A percentile compares a stretch with the other conserved stretches of the same genome.
These are phyloP conservation scores for Tetheella fluctuosa DNA, from an alignment of 2,888 invertebrate species.

Conservation along the genomic window DNA sequence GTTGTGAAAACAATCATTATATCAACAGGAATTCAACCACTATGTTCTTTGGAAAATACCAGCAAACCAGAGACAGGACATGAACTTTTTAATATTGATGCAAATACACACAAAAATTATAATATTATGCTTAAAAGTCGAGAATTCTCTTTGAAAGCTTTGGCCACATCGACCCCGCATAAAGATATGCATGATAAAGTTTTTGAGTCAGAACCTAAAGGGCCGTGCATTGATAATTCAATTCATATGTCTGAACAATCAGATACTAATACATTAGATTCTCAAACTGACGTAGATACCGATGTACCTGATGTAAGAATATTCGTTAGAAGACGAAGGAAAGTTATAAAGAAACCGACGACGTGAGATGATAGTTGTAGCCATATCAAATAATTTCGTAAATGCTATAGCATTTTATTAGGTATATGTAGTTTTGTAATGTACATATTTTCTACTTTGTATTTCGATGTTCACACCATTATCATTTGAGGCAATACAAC, in stretches of 20 bases:
- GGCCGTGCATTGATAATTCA: neutral
- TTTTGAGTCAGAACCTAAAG: too few relatives aligned
- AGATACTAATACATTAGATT: constrained; percentile 32
- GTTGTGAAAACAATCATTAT: constrained; percentile 63
- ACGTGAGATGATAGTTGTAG: neutral
- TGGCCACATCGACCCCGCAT: constrained; percentile 72
- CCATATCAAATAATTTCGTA: neutral
- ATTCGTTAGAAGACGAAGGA: constrained; percentile 66
- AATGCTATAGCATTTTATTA: too few relatives aligned
- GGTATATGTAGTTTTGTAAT: neutral
- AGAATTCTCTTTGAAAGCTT: constrained; percentile 43
- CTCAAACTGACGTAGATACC: constrained; percentile 31
- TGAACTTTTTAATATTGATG: constrained; percentile 14
- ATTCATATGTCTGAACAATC: constrained; percentile 26
- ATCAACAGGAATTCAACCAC: constrained; percentile 59
- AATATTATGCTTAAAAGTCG: constrained; percentile 26
- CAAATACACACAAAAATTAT: constrained; percentile 18
- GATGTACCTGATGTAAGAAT: constrained; percentile 73
- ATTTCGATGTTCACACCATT: neutral
- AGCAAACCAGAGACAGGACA: constrained; percentile 19
- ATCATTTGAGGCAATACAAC: neutral
- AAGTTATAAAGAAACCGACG: constrained; percentile 47
- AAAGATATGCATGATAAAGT: constrained; percentile 38
- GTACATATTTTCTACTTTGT: neutral
- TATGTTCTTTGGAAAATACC: constrained; percentile 20